Conservation (phyloP, 2,888 invertebrate species). For the Conus canariensis region DNA sequence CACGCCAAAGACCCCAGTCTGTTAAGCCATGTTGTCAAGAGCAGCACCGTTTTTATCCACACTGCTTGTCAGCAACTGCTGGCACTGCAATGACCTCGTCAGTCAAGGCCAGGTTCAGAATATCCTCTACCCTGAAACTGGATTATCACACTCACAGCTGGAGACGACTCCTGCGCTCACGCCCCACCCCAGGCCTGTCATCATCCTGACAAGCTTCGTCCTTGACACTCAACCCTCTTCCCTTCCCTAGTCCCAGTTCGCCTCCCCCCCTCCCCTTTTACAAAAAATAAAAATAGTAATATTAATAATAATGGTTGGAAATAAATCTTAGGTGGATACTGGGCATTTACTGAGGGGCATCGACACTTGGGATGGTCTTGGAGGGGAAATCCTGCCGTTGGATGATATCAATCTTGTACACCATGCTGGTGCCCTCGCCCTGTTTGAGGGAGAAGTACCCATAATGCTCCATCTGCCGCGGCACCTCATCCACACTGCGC, state of each 20-base stretch:
- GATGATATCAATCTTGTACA: constrained; percentile 44
- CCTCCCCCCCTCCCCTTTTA: neutral
- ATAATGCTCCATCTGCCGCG: neutral
- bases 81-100: no score
- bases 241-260: neutral
- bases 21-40: no score
- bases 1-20: no score
- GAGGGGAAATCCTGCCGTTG: neutral
- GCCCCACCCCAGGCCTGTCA: no score
- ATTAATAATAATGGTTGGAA: neutral
- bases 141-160: no score
- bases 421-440: neutral
- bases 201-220: no score
- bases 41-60: no score
- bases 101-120: neutral
- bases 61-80: no score
- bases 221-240: no score
- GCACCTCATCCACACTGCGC: constrained; percentile 42
- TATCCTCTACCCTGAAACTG: neutral
- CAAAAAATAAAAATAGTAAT: neutral
- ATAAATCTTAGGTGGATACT: neutral
- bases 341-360: neutral
- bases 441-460: constrained; percentile 36
- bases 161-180: no score
- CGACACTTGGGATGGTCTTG: neutral